phyloP scores from a whole-genome alignment of 2,113 vertebrate genomes.

The Centrocercus urophasianus region DNA sequence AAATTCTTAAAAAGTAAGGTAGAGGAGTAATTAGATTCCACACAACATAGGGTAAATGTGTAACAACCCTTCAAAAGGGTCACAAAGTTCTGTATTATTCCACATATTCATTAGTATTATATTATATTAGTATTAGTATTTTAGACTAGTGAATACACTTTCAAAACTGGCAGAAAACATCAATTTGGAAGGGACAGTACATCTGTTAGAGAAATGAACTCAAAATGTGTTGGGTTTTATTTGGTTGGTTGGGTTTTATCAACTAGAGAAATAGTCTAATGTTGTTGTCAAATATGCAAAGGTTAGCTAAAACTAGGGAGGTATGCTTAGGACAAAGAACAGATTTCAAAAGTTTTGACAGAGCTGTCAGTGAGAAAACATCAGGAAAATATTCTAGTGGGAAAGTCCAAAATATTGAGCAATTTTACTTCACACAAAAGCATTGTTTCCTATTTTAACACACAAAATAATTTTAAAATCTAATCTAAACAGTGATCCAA shows the following conservation, averaged over 20 bases:
- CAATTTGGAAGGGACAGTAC: background rate
- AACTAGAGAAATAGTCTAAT: background rate
- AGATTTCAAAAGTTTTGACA: background rate
- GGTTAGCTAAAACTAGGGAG: background rate
- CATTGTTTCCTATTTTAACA: background rate
- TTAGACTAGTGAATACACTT: background rate
- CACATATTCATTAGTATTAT: background rate
- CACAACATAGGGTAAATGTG: background rate
- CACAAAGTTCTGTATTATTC: background rate
- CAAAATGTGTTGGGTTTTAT: background rate
- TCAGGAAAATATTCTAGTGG: background rate
- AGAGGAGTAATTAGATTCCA: background rate
- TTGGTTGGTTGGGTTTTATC: background rate
- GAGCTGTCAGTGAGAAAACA: background rate
- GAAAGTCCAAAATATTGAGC: background rate
- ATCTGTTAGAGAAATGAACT: background rate
- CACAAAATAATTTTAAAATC: background rate
- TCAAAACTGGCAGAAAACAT: background rate
- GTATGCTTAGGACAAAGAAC: background rate
- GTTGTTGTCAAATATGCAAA: background rate
- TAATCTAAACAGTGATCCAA: background rate
- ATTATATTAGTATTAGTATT: background rate
- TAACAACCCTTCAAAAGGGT: background rate
- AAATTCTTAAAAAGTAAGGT: background rate
- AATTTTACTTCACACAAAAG: background rate